phyloP scores from a whole-genome alignment of 2,797 vertebrate species.

The Pseudotriccus pelzelni region DNA sequence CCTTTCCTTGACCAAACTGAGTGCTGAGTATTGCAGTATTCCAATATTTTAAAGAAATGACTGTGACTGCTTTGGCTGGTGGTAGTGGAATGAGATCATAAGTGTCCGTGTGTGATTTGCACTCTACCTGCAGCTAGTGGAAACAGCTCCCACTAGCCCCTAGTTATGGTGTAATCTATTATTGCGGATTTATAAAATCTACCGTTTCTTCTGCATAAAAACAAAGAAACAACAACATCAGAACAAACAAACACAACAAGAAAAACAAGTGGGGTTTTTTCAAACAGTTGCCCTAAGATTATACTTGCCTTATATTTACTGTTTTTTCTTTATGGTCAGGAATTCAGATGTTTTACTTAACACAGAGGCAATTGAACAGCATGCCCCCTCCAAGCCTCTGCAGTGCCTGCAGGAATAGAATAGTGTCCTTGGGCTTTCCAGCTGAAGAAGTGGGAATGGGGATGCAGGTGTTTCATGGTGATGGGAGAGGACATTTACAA shows the following conservation, averaged over 20 bases:
- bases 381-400: background rate
- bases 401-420: background rate
- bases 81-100: accelerated
- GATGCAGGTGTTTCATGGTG: background rate
- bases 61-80: background rate
- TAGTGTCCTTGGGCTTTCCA: background rate
- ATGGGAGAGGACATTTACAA: background rate
- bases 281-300: background rate
- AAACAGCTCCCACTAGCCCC: background rate
- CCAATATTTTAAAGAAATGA: background rate
- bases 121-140: background rate
- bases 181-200: background rate
- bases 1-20: background rate
- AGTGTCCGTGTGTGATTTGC: background rate
- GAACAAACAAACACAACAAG: background rate
- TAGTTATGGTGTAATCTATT: background rate
- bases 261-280: background rate
- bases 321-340: background rate
- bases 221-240: background rate
- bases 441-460: background rate
- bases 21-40: background rate
- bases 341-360: background rate
- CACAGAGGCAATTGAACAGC: background rate
- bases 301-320: background rate
- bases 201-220: background rate